Percentiles rank a stretch among this genome's conserved stretches.
Evolutionary conservation across 2,113 vertebrate species (phyloP).

Genomic region (Loxodonta africana): DNA sequence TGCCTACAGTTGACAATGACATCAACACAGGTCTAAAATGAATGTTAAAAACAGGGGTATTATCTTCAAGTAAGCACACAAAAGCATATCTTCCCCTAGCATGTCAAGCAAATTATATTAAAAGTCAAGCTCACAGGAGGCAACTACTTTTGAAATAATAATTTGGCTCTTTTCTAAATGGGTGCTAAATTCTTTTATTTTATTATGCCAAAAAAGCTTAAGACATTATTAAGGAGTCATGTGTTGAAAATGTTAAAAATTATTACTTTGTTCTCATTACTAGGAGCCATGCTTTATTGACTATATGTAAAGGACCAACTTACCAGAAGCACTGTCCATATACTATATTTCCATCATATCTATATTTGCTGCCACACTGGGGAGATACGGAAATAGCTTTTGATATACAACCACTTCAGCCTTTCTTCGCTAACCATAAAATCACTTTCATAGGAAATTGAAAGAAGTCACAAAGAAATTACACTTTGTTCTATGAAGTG

Average conservation of each 20-base stretch:
- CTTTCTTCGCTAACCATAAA: neutral
- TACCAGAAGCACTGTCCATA: neutral
- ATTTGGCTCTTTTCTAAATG: neutral
- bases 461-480: constrained; percentile 17
- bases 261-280: neutral
- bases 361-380: neutral
- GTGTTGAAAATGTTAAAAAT: neutral
- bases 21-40: neutral
- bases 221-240: neutral
- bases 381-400: neutral
- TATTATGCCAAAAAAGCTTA: neutral
- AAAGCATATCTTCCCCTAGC: neutral
- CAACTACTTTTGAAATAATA: constrained; percentile 11
- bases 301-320: neutral
- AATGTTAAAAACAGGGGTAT: neutral
- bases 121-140: neutral
- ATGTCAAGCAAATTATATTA: neutral
- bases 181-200: neutral
- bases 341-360: neutral
- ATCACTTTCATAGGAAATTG: constrained; percentile 2
- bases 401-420: neutral
- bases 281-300: neutral
- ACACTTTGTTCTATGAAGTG: neutral
- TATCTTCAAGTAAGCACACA: neutral
- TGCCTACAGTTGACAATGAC: neutral